These are phyloP conservation scores for Drosophila meridionalis DNA, from an alignment of 2,888 invertebrate genomes.

Conservation along the genomic window DNA sequence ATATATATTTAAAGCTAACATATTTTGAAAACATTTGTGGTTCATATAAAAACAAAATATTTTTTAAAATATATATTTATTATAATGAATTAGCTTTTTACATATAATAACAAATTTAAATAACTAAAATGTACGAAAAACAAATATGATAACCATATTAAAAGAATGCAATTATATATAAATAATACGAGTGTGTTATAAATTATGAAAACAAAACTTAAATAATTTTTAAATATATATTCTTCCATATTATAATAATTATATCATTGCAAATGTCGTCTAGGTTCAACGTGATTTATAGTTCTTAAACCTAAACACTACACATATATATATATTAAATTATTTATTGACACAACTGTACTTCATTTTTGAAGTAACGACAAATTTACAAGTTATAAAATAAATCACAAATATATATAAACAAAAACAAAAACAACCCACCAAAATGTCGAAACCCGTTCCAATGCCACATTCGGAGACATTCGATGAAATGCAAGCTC, in stretches of 20 bases:
- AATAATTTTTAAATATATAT: not conserved
- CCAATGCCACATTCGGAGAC: slow-evolving; percentile 72
- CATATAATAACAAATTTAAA: not conserved
- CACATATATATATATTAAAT: not conserved
- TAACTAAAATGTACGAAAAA: not conserved
- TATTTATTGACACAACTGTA: slow-evolving; percentile 9
- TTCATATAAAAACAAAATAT: not conserved
- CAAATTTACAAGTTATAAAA: slow-evolving; percentile 14
- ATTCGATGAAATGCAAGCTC: slow-evolving; percentile 75
- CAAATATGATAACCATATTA: too few species aligned
- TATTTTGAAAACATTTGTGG: not conserved
- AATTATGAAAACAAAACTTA: too few species aligned
- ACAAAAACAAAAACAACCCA: slow-evolving; percentile 35
- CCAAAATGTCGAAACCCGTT: slow-evolving; percentile 82
- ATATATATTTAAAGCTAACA: not conserved
- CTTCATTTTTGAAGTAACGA: slow-evolving; percentile 31
- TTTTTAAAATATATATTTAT: not conserved
- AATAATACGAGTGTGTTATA: not conserved
- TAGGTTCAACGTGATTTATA: slow-evolving; percentile 12
- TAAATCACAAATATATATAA: not conserved
- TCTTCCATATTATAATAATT: not conserved
- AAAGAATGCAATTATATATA: not conserved
- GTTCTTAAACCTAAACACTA: not conserved
- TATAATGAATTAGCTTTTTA: not conserved
- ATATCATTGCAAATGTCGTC: not conserved